phyloP scores from a whole-genome alignment of 2,113 vertebrate species.

The Plestiodon gilberti region DNA sequence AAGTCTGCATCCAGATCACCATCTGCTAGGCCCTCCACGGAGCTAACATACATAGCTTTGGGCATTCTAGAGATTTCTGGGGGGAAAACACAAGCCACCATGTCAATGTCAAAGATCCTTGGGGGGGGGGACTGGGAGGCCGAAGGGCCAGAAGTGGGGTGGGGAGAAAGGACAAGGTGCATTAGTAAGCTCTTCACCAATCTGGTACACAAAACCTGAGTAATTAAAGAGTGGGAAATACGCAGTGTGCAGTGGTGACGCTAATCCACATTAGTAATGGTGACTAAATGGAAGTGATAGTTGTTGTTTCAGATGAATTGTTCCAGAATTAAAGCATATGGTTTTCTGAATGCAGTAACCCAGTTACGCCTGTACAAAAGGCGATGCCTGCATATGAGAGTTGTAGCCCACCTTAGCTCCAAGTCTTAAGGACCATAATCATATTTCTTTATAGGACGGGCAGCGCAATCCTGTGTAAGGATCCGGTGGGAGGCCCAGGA shows the following conservation, averaged over 20 bases:
- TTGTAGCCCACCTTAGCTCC: not conserved
- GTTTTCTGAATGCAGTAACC: not conserved
- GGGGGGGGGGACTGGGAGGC: fast-evolving
- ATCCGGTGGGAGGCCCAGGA: no score
- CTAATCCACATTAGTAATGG: not conserved
- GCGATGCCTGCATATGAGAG: not conserved
- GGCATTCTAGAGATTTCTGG: constrained; percentile 36
- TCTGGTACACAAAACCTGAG: not conserved
- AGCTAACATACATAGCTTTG: constrained; percentile 33
- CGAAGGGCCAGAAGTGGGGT: not conserved
- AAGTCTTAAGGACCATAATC: not conserved
- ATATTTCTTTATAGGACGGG: not conserved
- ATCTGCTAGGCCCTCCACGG: constrained; percentile 67
- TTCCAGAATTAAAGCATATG: not conserved
- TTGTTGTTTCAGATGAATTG: not conserved
- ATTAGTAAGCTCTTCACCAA: not conserved
- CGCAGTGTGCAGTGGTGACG: not conserved
- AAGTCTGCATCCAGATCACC: constrained; percentile 68
- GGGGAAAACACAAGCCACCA: constrained; percentile 23
- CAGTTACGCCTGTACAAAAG: not conserved
- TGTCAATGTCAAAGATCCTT: not conserved
- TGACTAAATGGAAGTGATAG: not conserved
- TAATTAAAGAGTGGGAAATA: not conserved
- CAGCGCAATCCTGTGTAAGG: no score
- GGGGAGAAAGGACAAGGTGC: not conserved